phyloP scores from a whole-genome alignment of 1,140 invertebrate genomes.

The Drosophila orena region DNA sequence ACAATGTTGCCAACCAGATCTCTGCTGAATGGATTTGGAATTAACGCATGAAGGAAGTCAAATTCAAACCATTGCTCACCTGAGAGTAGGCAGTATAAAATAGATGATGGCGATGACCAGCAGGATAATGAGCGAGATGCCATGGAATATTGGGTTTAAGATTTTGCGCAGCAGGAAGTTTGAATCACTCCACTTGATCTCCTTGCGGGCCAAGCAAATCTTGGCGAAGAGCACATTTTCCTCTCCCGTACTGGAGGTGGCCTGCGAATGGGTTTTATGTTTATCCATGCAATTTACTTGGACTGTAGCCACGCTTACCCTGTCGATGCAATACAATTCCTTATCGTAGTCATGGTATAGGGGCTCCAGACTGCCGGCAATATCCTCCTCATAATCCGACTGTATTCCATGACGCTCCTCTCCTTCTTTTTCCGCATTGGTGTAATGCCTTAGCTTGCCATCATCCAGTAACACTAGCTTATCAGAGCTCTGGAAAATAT shows the following conservation, averaged over 20 bases:
- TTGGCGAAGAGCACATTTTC: constrained; percentile 88
- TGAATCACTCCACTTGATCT: constrained; percentile 88
- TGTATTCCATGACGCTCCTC: constrained; percentile 46
- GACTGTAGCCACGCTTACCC: constrained; percentile 84
- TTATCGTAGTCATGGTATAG: constrained; percentile 89
- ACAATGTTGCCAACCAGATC: constrained; percentile 94
- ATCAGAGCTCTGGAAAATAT: constrained; percentile 85
- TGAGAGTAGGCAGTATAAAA: constrained; percentile 92
- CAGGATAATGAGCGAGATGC: constrained; percentile 89
- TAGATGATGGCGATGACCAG: constrained; percentile 92
- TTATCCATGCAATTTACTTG: neutral
- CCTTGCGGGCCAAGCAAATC: constrained; percentile 90
- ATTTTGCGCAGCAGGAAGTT: constrained; percentile 90
- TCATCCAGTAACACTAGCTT: constrained; percentile 88
- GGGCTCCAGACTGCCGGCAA: constrained; percentile 74
- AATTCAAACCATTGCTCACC: constrained; percentile 50
- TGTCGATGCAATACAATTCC: constrained; percentile 92
- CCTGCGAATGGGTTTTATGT: constrained; percentile 24
- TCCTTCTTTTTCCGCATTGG: constrained; percentile 86
- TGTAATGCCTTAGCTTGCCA: constrained; percentile 90
- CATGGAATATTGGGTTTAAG: constrained; percentile 91
- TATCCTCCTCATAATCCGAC: constrained; percentile 82
- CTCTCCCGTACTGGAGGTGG: constrained; percentile 56
- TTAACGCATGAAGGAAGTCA: constrained; percentile 21
- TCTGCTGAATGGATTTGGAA: constrained; percentile 77